Base-by-base conservation (phyloP, 2,797 vertebrate species). In the Octomys mimax region DNA sequence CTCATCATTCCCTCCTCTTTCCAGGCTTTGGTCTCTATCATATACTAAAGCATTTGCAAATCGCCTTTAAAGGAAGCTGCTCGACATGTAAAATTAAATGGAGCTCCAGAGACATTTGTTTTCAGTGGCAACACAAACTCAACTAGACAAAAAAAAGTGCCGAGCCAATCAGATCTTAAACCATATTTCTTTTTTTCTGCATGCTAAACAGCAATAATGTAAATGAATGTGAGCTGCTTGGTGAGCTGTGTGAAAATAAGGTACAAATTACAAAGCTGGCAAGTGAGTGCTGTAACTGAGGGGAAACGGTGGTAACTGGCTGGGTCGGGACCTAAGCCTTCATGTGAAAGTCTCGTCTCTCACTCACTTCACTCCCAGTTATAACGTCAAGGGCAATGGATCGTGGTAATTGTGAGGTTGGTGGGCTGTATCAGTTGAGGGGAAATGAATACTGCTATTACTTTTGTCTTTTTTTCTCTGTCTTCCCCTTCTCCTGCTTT, bases 341-440 rank as follows among this genome's bases (percentile, higher is more conserved):
- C 75, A 77, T 96, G 96, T 96, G 94, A 93, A 61, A 93, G 13
- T 84, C 59, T 97, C 16, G 21, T 95, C 97, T 92, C 75, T 96
- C 90, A 96, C 95, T 96, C 86, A 91, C 96, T 88, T 97, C 95
- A 97, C 71, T 18, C 94, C 42, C 59, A 97, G 66, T 94, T 97
- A 96, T 97, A 96, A 98, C 98, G 96, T 68, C 39, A 62, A 97
- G 52, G 92, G 89, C 98, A 97, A 98, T 22, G 33, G 91, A 97
- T 97, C 94, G 92, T 71, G 11, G 95, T 97, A 98, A 98, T 86
- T 97, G 91, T 92, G 95, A 97, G 98, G 75, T 11, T 57, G 31
- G 95, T 96, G 98, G 98, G 92, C 57, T 96, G 18, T 83, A 94
- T 87, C 33, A 6, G n/a, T 95, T 98, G 98, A 64, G 81, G 79